Conservation (phyloP, 2,888 invertebrate genomes). For the Flexamia atlantica region DNA sequence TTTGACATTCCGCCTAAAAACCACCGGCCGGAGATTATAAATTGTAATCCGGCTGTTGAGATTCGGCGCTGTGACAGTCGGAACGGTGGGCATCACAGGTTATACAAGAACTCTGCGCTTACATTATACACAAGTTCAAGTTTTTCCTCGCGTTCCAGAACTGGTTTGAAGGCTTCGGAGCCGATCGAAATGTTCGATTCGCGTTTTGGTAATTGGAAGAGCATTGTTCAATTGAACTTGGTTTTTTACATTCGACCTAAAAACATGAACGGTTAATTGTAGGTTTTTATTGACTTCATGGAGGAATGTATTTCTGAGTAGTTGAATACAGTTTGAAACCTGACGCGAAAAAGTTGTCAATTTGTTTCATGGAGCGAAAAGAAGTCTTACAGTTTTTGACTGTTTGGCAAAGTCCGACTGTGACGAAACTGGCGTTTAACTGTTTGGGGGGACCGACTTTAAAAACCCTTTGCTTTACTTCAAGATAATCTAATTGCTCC, state of each 20-base stretch:
- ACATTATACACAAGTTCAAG: constrained; percentile 30
- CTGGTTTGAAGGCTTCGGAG: constrained; percentile 32
- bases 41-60: neutral
- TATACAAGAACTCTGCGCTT: constrained; percentile 13
- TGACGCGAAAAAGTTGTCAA: too few relatives aligned
- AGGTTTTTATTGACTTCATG: neutral
- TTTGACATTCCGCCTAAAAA: neutral
- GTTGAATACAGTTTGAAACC: too few relatives aligned
- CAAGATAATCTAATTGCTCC: too few relatives aligned
- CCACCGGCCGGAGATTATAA: constrained; percentile 9
- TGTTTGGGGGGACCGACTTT: too few relatives aligned
- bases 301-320: too few relatives aligned
- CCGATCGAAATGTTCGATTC: neutral
- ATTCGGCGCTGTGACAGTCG: constrained; percentile 25
- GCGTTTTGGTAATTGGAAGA: constrained; percentile 9
- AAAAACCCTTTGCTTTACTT: too few relatives aligned
- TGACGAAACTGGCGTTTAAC: too few relatives aligned
- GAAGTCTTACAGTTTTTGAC: too few relatives aligned
- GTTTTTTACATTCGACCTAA: neutral
- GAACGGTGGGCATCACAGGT: constrained; percentile 2
- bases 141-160: constrained; percentile 22
- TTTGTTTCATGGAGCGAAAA: too few relatives aligned
- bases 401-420: too few relatives aligned
- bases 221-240: constrained; percentile 19
- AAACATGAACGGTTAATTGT: too few relatives aligned